Percentiles rank a stretch among this genome's conserved stretches.
phyloP scores from a whole-genome alignment of 2,113 vertebrate genomes.

The Daboia siamensis region DNA sequence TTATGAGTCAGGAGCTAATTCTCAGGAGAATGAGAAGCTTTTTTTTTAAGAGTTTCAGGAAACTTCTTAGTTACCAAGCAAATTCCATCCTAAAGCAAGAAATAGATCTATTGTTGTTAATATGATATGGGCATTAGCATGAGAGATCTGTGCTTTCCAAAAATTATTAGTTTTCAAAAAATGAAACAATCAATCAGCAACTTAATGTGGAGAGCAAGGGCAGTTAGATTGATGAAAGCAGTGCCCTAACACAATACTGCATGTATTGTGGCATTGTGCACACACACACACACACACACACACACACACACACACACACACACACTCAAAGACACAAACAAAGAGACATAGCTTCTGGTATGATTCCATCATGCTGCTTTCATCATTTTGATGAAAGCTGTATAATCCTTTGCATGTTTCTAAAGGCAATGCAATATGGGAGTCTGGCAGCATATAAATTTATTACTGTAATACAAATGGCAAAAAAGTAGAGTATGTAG shows the following conservation, averaged over 20 bases:
- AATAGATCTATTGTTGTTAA: not conserved
- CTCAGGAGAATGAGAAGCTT: not conserved
- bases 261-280: not conserved
- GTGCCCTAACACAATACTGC: not conserved
- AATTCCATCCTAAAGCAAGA: not conserved
- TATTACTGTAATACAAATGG: not conserved
- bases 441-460: not conserved
- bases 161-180: not conserved
- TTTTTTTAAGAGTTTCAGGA: not conserved
- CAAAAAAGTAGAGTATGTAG: not conserved
- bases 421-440: not conserved
- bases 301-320: too few relatives aligned
- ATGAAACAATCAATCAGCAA: not conserved
- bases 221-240: not conserved
- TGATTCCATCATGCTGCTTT: not conserved
- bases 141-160: too few relatives aligned
- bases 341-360: not conserved
- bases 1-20: not conserved
- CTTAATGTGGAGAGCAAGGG: not conserved
- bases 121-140: not conserved
- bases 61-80: not conserved
- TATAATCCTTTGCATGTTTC: not conserved
- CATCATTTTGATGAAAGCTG: not conserved
- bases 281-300: too few relatives aligned
- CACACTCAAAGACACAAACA: too few relatives aligned